A percentile compares a stretch with the other conserved stretches of the same genome.
These are phyloP conservation scores for Mesoclemmys tuberculata DNA, from an alignment of 2,113 vertebrate species.

Conservation along the genomic window DNA sequence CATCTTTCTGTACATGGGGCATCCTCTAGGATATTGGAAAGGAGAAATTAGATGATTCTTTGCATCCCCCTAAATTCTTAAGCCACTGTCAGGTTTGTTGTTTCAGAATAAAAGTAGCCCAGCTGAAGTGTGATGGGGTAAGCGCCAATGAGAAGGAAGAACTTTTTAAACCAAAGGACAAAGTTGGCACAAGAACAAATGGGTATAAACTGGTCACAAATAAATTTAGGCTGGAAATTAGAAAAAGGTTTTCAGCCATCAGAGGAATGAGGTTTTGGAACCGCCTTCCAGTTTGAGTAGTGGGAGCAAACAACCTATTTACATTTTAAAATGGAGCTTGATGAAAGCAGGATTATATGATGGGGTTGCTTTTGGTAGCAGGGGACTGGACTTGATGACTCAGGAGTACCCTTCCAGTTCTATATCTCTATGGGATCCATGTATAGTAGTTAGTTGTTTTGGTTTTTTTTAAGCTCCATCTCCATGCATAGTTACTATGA, in stretches of 20 bases:
- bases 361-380: neutral
- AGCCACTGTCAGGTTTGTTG: neutral
- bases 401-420: neutral
- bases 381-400: neutral
- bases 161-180: neutral
- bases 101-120: neutral
- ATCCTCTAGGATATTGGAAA: neutral
- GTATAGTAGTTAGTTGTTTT: neutral
- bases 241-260: neutral
- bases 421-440: neutral
- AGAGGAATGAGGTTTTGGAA: neutral
- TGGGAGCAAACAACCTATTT: no score
- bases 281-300: neutral
- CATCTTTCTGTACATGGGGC: neutral
- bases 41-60: neutral
- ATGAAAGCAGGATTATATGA: no score
- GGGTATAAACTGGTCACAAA: neutral
- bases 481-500: neutral
- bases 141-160: neutral
- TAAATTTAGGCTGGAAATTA: neutral
- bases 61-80: neutral
- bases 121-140: neutral
- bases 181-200: neutral
- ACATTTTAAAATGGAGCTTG: no score
- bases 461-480: neutral